Evolutionary conservation across 2,797 vertebrate species (phyloP), one percentile per base, ranked within the genome.

Genomic region (Echiichthys vipera): DNA sequence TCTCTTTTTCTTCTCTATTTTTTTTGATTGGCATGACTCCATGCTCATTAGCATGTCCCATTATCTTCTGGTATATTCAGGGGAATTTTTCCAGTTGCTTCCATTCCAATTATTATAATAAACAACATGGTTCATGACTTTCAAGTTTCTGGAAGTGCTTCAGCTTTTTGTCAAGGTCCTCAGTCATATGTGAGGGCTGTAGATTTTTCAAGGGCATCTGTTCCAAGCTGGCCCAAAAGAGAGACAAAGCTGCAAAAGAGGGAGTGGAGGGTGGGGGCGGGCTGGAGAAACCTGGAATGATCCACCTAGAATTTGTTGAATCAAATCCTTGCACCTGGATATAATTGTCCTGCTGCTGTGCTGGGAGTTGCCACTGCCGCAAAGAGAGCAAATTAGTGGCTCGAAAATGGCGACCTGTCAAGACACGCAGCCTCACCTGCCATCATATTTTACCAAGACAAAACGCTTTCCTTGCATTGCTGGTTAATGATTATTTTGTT

Each of bases 261-360:
- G 86, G 59, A 61, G 84, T 82, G 80, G 89, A 87, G 4, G 36
- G 32, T 18, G 17, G 71, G 82, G 88, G 90, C 80, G 90, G 86
- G 77, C 88, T 75, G 72, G 77, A 90, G 91, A 92, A 84, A 93
- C 93, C 92, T 94, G 94, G 94, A 96, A 95, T 86, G 92, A 97
- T 96, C 94, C 95, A 96, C 96, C 95, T 95, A 96, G 96, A 97
- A 96, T 98, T 97, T 96, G 96, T 97, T 94, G 96, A 97, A 98
- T 98, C 96, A 96, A 97, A 96, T 96, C 95, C 95, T 96, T 98
- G 97, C 97, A 97, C 96, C 96, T 99, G 97, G 96, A 96, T 96
- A 89, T 97, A 98, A 98, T 98, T 96, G 96, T 96, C 91, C 89
- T 86, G 94, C 96, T 71, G 95, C 96, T 99, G 97, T 97, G 96